A percentile compares a stretch with the other conserved stretches of the same genome.
phyloP scores from a whole-genome alignment of 2,888 invertebrate species.

The Phragmatobia fuliginosa region DNA sequence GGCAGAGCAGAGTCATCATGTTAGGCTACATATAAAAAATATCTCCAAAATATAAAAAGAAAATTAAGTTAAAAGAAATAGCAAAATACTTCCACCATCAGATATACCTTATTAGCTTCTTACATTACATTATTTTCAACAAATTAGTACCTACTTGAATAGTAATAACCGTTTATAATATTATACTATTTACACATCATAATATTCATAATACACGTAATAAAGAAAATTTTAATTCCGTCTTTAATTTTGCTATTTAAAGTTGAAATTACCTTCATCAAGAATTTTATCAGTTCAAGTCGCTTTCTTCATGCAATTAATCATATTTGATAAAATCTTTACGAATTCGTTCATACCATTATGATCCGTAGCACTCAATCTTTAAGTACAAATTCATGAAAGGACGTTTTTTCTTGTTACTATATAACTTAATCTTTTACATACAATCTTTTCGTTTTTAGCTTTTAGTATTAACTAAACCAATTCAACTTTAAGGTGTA shows the following conservation, averaged over 20 bases:
- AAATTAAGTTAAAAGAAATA: too few species aligned
- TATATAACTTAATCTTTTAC: neutral
- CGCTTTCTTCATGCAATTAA: constrained; percentile 53
- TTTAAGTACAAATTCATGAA: constrained; percentile 1
- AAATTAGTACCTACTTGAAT: neutral
- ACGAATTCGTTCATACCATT: constrained; percentile 11
- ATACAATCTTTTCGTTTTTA: neutral
- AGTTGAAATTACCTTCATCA: constrained; percentile 11
- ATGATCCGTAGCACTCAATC: neutral
- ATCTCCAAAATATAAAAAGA: too few species aligned
- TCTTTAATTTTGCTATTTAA: neutral
- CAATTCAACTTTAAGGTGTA: neutral
- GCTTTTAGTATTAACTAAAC: neutral
- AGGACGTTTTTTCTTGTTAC: neutral
- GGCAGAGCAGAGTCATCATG: too few species aligned
- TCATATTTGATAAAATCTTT: constrained; percentile 48
- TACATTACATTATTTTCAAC: neutral
- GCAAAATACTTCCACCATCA: too few species aligned
- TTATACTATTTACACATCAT: constrained; percentile 16
- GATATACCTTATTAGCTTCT: neutral
- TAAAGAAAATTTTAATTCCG: neutral
- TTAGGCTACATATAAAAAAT: too few species aligned
- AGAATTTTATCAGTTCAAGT: constrained; percentile 21
- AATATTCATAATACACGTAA: constrained; percentile 18
- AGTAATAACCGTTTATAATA: constrained; percentile 8